Conservation (phyloP, 2,888 invertebrate species). For the Harpalus rubripes region DNA sequence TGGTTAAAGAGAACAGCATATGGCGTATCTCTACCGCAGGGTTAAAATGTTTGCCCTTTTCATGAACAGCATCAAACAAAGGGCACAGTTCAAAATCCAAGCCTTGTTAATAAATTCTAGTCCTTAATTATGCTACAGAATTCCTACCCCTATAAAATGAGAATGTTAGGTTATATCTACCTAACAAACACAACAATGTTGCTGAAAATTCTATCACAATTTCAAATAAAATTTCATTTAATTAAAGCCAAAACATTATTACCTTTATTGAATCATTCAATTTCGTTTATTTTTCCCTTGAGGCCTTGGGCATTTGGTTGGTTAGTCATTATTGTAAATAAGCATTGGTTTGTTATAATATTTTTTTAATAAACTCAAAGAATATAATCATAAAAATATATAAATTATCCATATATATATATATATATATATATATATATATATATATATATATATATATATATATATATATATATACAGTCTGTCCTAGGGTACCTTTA, state of each 20-base stretch:
- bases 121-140: slow-evolving; percentile 30
- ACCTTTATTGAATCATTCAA: too few relatives aligned
- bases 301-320: too few relatives aligned
- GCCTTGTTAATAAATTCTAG: slow-evolving; percentile 46
- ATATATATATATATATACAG: too few relatives aligned
- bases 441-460: too few relatives aligned
- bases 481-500: too few relatives aligned
- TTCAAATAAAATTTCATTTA: background rate
- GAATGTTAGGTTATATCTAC: background rate
- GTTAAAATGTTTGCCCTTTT: slow-evolving; percentile 46
- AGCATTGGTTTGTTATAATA: too few relatives aligned
- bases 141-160: slow-evolving; percentile 20
- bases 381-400: too few relatives aligned
- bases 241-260: background rate
- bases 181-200: slow-evolving; percentile 9
- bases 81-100: slow-evolving; percentile 43
- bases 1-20: slow-evolving; percentile 37
- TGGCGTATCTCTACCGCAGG: slow-evolving; percentile 18
- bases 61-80: slow-evolving; percentile 18
- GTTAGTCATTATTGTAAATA: too few relatives aligned
- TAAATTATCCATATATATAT: too few relatives aligned
- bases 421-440: too few relatives aligned
- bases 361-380: too few relatives aligned
- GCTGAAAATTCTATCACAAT: background rate
- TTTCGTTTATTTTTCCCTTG: too few relatives aligned